These are phyloP conservation scores for Pyrgilauda ruficollis DNA, from an alignment of 2,113 vertebrate genomes.

Conservation along the genomic window DNA sequence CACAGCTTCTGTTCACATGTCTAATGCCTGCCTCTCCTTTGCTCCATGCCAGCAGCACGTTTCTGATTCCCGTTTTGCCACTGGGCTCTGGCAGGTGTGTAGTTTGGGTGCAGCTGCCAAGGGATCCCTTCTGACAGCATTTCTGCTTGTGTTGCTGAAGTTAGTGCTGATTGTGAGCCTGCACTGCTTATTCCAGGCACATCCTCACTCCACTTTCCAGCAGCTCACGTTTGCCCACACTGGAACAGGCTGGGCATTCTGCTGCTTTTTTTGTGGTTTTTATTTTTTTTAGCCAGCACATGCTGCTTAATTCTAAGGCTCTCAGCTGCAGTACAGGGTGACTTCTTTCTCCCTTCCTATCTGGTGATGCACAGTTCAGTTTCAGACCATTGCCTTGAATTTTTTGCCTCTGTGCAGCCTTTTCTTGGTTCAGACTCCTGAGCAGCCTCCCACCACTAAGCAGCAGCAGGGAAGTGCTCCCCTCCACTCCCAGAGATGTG, in stretches of 20 bases:
- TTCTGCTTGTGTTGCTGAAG: not conserved
- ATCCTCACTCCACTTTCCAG: not conserved
- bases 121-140: not conserved
- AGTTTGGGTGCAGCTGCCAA: not conserved
- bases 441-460: not conserved
- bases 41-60: not conserved
- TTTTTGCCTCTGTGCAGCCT: not conserved
- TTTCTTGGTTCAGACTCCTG: not conserved
- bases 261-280: not conserved
- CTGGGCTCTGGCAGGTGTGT: not conserved
- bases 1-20: not conserved
- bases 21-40: not conserved
- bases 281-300: not conserved
- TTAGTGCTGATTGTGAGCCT: slow-evolving; percentile 3
- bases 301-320: not conserved
- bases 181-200: slow-evolving; percentile 33
- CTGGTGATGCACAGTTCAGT: not conserved
- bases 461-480: not conserved
- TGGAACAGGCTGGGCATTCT: slow-evolving; percentile 22
- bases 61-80: not conserved
- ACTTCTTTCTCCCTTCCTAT: not conserved
- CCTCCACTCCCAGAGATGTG: not conserved
- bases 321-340: not conserved
- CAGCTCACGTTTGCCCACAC: slow-evolving; percentile 18
- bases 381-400: not conserved